Evolutionary conservation across 2,888 invertebrate species (phyloP).

Genomic region (Athalia cordata): DNA sequence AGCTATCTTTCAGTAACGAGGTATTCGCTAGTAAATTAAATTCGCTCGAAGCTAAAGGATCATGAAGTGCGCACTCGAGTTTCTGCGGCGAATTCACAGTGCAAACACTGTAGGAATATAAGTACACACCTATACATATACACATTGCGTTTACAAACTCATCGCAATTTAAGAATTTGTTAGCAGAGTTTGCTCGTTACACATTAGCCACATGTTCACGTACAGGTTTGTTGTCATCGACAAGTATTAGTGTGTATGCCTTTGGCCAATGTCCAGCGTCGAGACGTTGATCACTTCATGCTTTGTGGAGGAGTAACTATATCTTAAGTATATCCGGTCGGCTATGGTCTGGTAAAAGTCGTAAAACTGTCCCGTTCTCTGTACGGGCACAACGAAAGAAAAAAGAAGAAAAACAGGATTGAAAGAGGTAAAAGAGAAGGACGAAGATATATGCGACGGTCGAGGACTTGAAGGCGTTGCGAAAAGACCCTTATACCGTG

Average conservation of each 20-base stretch:
- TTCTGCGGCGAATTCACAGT: background rate
- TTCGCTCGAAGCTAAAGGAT: background rate
- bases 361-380: slow-evolving; percentile 3
- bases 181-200: background rate
- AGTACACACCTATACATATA: background rate
- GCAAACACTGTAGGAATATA: background rate
- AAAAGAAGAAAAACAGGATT: background rate
- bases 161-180: slow-evolving; percentile 34
- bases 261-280: slow-evolving; percentile 21
- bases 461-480: background rate
- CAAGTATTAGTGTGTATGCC: background rate
- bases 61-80: background rate
- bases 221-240: background rate
- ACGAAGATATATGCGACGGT: background rate
- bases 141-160: background rate
- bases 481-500: background rate
- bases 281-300: background rate
- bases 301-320: background rate
- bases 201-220: background rate
- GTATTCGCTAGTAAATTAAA: no score
- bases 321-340: slow-evolving; percentile 22
- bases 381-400: background rate
- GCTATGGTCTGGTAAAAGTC: slow-evolving; percentile 15
- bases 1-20: no score
- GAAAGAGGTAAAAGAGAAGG: background rate